These are phyloP conservation scores for Octodon degus DNA, from an alignment of 2,113 vertebrate genomes.

Conservation along the genomic window DNA sequence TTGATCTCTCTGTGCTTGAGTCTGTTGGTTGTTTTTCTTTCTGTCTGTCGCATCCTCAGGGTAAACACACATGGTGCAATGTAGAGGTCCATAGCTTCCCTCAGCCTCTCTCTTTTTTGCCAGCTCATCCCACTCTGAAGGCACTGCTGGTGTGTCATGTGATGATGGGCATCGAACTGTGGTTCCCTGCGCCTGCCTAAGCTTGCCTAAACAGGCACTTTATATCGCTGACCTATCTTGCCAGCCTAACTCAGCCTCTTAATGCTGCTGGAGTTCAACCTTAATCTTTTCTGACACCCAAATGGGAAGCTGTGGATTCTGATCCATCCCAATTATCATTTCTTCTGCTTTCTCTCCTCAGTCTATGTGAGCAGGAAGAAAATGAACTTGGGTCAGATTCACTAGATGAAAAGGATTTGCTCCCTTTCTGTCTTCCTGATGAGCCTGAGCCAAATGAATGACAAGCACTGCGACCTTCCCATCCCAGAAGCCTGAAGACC, in stretches of 20 bases:
- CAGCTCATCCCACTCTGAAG: no score
- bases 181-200: no score
- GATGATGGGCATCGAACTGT: no score
- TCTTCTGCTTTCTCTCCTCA: background rate
- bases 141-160: no score
- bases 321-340: background rate
- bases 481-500: background rate
- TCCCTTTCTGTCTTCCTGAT: background rate
- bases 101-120: background rate
- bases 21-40: background rate
- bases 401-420: background rate
- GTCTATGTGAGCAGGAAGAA: background rate
- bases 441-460: background rate
- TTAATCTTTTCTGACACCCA: background rate
- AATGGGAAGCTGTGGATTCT: background rate
- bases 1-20: background rate
- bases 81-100: background rate
- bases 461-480: background rate
- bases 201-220: no score
- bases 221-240: no score
- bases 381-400: background rate
- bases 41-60: background rate
- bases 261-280: no score
- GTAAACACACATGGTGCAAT: background rate
- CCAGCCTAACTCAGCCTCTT: no score